Conservation (phyloP, 2,888 invertebrate genomes). For the Hesperia comma region DNA sequence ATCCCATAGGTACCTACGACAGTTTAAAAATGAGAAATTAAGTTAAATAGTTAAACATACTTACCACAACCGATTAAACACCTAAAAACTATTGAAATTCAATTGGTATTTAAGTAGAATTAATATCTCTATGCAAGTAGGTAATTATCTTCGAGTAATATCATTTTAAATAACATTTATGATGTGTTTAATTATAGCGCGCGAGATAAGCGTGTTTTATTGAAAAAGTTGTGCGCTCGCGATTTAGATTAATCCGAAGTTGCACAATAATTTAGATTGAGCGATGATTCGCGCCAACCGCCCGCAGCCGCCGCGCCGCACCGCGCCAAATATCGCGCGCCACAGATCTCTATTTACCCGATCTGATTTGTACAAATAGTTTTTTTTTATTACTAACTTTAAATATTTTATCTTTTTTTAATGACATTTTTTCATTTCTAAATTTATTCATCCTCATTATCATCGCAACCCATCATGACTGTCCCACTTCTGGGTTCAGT, state of each 20-base stretch:
- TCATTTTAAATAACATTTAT: conserved; percentile 30
- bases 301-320: conserved; percentile 45
- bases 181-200: conserved; percentile 42
- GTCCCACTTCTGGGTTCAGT: no score
- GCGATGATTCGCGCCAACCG: conserved; percentile 60
- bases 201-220: conserved; percentile 76
- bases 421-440: no score
- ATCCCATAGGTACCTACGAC: no score
- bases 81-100: no score
- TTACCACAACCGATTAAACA: no score
- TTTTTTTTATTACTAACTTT: no score
- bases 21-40: no score
- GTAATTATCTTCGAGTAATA: conserved; percentile 18
- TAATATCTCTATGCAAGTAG: conserved; percentile 14
- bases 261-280: conserved; percentile 79
- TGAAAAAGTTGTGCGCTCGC: conserved; percentile 71
- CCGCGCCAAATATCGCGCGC: conserved; percentile 39
- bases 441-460: no score
- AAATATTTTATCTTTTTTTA: no score
- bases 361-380: not conserved
- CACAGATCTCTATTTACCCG: conserved; percentile 44
- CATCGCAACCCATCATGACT: no score
- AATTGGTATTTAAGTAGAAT: not conserved
- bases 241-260: conserved; percentile 76
- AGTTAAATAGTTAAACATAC: no score